Conservation (phyloP, 2,113 vertebrate genomes). For the Bubo bubo region DNA sequence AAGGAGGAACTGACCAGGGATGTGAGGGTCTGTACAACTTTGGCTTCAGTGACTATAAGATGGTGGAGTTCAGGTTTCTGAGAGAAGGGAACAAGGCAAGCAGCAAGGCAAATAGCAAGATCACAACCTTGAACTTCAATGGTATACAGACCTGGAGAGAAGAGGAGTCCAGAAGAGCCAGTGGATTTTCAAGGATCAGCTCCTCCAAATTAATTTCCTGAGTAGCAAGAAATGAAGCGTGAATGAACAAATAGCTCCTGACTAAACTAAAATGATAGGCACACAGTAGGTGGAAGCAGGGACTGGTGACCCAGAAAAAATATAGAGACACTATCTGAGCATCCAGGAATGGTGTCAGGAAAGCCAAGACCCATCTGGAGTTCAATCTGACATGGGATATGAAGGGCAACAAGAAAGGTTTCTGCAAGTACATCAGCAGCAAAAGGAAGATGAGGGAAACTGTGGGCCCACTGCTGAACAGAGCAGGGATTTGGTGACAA, state of each 20-base stretch:
- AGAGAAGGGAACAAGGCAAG: neutral
- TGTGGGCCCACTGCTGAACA: neutral
- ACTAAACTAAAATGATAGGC: neutral
- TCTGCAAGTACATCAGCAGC: neutral
- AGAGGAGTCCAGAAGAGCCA: neutral
- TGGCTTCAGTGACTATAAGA: neutral
- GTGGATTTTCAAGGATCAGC: neutral
- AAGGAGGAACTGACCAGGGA: neutral
- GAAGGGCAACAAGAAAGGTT: neutral
- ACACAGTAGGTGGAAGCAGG: neutral
- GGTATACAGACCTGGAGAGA: neutral
- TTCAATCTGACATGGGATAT: neutral
- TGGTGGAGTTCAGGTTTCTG: neutral
- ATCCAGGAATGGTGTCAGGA: too few relatives aligned
- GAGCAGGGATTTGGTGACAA: neutral
- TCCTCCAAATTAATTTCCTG: neutral
- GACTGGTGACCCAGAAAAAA: neutral
- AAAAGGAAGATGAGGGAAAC: neutral
- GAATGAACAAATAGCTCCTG: neutral
- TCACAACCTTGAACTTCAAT: neutral
- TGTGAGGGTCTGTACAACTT: neutral
- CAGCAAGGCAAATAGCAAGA: neutral
- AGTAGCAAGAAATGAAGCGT: neutral
- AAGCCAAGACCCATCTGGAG: too few relatives aligned
- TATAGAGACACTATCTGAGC: neutral